phyloP scores from a whole-genome alignment of 2,113 vertebrate species.

The Trematocara stigmaticum region DNA sequence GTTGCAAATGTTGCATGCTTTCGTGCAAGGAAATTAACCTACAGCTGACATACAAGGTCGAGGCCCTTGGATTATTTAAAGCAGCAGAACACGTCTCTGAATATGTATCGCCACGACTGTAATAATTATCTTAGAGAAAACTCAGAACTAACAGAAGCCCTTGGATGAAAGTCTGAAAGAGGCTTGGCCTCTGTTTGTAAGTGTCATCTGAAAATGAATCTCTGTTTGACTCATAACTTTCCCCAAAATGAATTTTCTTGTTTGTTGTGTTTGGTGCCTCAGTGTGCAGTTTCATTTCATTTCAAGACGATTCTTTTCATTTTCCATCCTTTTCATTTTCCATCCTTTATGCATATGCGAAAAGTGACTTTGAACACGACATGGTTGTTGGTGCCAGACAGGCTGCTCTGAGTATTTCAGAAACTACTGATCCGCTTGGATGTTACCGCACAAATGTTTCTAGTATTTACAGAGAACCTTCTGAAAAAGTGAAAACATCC shows the following conservation, averaged over 20 bases:
- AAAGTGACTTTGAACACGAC: background rate
- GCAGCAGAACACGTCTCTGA: background rate
- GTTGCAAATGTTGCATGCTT: background rate
- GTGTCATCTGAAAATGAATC: background rate
- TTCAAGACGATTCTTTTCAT: background rate
- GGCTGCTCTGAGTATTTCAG: background rate
- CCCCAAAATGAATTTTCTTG: background rate
- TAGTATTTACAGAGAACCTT: background rate
- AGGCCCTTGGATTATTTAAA: background rate
- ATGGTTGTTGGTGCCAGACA: background rate
- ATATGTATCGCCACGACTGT: background rate
- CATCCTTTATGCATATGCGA: background rate
- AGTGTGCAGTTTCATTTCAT: background rate
- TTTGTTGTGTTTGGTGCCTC: background rate
- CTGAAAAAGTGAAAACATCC: background rate
- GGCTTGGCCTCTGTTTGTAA: background rate
- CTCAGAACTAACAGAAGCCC: background rate
- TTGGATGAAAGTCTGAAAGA: background rate
- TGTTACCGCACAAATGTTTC: background rate
- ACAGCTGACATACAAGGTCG: background rate
- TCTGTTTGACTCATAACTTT: background rate
- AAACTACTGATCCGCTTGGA: background rate
- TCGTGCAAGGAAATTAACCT: background rate
- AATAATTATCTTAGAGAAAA: background rate
- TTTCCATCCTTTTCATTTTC: background rate